phyloP scores from a whole-genome alignment of 1,140 invertebrate genomes.

The Pseudachorutes palmiensis region DNA sequence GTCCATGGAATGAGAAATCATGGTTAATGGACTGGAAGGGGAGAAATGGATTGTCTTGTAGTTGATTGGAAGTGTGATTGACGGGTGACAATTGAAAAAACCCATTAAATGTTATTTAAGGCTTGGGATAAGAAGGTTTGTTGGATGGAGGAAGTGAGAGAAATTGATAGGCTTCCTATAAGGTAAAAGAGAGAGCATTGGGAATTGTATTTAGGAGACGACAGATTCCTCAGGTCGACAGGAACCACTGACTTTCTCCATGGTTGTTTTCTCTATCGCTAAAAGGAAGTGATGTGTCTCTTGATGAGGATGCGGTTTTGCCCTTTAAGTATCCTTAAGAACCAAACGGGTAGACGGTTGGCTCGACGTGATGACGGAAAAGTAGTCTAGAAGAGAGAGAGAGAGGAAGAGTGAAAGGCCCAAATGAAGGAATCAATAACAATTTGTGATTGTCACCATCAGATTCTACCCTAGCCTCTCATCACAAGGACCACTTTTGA shows the following conservation, averaged over 20 bases:
- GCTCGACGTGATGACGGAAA: too few species aligned
- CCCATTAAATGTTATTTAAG: not conserved
- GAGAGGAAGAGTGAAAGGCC: not conserved
- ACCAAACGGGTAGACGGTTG: too few species aligned
- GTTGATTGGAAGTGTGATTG: not conserved
- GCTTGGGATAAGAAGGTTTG: not conserved
- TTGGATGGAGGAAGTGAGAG: not conserved
- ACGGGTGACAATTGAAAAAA: constrained; percentile 1
- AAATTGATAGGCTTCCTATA: not conserved
- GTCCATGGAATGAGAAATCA: not conserved
- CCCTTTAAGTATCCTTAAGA: not conserved
- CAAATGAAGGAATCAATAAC: constrained; percentile 10
- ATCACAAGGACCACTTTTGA: too few species aligned
- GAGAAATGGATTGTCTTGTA: constrained; percentile 1
- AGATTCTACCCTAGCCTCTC: too few species aligned
- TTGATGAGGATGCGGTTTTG: constrained; percentile 2
- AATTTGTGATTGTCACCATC: constrained; percentile 1
- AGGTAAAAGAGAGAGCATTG: not conserved
- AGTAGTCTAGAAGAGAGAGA: too few species aligned
- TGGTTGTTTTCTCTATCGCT: not conserved
- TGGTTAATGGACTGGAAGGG: constrained; percentile 1
- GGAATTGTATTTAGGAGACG: not conserved
- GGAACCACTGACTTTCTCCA: not conserved
- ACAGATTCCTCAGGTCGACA: not conserved
- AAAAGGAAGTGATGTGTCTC: not conserved